Conservation (phyloP, 2,888 invertebrate species). For the Pammene aurita region DNA sequence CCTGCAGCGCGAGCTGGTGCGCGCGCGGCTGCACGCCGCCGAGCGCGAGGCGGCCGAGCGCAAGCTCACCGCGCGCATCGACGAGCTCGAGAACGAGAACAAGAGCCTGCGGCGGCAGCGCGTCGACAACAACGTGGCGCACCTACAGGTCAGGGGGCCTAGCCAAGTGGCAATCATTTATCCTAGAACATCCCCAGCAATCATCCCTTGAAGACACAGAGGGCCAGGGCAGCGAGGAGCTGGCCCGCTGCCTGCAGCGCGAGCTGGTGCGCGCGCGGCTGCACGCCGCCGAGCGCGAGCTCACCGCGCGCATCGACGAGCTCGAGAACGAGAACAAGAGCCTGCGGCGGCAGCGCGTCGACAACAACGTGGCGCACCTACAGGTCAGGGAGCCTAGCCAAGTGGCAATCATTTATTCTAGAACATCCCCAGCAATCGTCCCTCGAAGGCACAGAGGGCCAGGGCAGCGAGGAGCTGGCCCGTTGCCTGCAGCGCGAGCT, state of each 20-base stretch:
- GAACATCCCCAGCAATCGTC: conserved; percentile 92
- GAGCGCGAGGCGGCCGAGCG: conserved; percentile 95
- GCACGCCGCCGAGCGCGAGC: conserved; percentile 95
- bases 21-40: conserved; percentile 94
- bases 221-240: conserved; percentile 53
- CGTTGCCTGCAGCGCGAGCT: conserved; percentile 97
- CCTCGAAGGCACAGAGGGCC: conserved; percentile 88
- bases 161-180: too few relatives aligned
- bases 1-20: conserved; percentile 96
- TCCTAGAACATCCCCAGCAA: conserved; percentile 79
- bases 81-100: conserved; percentile 96
- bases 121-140: conserved; percentile 98
- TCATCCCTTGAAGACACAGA: conserved; percentile 92
- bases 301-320: conserved; percentile 92
- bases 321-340: conserved; percentile 95
- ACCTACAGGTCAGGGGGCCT: conserved; percentile 88
- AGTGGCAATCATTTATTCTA: too few relatives aligned
- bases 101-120: conserved; percentile 95
- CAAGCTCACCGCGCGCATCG: conserved; percentile 92
- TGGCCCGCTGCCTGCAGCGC: too few relatives aligned
- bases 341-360: conserved; percentile 92
- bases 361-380: conserved; percentile 86
- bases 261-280: conserved; percentile 96
- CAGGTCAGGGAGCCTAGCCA: too few relatives aligned
- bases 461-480: conserved; percentile 87